Conservation (phyloP, 2,113 vertebrate species). For the Microcebus griseorufus region DNA sequence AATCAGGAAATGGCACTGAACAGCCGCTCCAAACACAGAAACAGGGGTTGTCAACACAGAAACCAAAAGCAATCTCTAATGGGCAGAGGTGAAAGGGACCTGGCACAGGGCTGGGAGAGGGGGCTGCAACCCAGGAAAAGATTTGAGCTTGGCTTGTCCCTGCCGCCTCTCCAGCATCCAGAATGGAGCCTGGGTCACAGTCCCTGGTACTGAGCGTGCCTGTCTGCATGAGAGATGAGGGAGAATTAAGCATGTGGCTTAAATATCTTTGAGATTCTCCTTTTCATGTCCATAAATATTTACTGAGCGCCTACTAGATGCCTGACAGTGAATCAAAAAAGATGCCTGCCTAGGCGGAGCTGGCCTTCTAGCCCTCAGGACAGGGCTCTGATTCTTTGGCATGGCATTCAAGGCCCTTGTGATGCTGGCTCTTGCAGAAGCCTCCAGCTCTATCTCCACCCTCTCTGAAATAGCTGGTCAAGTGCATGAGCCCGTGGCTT, state of each 20-base stretch:
- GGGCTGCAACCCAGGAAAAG: constrained; percentile 26
- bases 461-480: neutral
- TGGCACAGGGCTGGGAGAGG: constrained; percentile 20
- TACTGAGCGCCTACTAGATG: neutral
- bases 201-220: neutral
- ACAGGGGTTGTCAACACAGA: constrained; percentile 86
- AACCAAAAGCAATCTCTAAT: constrained; percentile 86
- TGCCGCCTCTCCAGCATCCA: fast-evolving
- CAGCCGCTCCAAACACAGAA: constrained; percentile 85
- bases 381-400: neutral
- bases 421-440: neutral
- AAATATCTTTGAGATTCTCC: neutral
- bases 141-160: neutral
- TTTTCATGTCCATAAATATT: neutral
- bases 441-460: neutral
- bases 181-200: neutral
- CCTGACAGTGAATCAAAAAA: neutral
- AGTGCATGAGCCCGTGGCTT: neutral
- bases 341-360: neutral
- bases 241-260: neutral
- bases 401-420: neutral
- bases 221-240: neutral
- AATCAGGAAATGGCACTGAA: constrained; percentile 88
- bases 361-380: neutral
- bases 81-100: constrained; percentile 83